Evolutionary conservation across 2,113 vertebrate genomes (phyloP).

Genomic region (Origma solitaria): DNA sequence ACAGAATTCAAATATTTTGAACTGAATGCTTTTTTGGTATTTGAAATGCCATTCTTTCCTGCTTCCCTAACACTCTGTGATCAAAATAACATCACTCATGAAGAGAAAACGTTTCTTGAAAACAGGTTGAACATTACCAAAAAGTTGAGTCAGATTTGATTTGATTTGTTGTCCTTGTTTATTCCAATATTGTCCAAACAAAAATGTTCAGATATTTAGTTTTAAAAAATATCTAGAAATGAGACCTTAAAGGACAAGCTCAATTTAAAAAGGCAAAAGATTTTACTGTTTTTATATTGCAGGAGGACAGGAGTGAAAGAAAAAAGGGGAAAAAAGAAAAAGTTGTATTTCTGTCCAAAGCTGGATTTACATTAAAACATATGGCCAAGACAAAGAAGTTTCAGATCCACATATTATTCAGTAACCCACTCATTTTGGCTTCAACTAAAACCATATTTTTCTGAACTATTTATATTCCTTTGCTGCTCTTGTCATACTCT

Average conservation of each 20-base stretch:
- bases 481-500: neutral
- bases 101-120: neutral
- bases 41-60: neutral
- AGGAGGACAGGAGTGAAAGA: neutral
- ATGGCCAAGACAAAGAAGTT: neutral
- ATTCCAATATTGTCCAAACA: neutral
- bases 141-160: neutral
- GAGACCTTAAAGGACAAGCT: accelerated
- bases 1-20: neutral
- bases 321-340: accelerated
- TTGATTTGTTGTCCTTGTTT: neutral
- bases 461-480: neutral
- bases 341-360: neutral
- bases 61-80: neutral
- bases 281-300: neutral
- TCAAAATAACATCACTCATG: neutral
- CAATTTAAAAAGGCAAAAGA: neutral
- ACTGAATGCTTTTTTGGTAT: neutral
- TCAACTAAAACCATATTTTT: neutral
- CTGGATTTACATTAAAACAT: neutral
- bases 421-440: neutral
- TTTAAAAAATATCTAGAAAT: neutral
- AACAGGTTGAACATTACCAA: neutral
- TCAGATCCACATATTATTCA: neutral
- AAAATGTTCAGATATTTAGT: neutral